Base-by-base conservation (phyloP, 2,797 vertebrate genomes). In the Hapalemur alaotrensis region DNA sequence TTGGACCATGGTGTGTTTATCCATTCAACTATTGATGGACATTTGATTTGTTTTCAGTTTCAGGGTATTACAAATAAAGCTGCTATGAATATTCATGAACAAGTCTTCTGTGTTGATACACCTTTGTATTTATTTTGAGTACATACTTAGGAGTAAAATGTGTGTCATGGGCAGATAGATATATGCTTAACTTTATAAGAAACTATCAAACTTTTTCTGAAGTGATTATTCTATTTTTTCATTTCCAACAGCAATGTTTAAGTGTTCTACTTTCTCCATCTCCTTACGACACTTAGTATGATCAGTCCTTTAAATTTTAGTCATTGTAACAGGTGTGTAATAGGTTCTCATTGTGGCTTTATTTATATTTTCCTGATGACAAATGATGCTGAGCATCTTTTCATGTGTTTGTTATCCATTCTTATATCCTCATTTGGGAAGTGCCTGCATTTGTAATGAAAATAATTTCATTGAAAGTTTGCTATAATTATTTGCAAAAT, bases 401-500 rank as follows among this genome's bases (percentile, higher is more conserved):
- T 61, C 20, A 43, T 67, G 43, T 23, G n/a, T 38, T 90, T 82
- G 78, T 92, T 94, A 73, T 75, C 35, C 61, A 63, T 82, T 89
- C 43, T 72, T 67, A 59, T 59, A 79, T 78, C 43, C 35, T 91
- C 78, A 79, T 75, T 94, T 94, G 28, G 35, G 52, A 75, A 50
- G 12, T 59, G 63, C 90, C 23, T 97, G 38, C 46, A 92, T 94
- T 73, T 67, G 61, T 63, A 73, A 85, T 73, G 43, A 93, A 88
- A 90, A 92, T 28, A 92, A 95, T 88, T 96, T 65, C 57, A 85
- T 48, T 84, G 75, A 82, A 94, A 92, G 7, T 63, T 67, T 67
- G 63, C 25, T 81, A 41, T 78, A 92, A 93, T 97, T 95, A 92
- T 78, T 94, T 92, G 46, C n/a, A 97, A 93, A 89, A 90, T 75